Evolutionary conservation across 1,140 invertebrate genomes (phyloP).

Genomic region (Asbolus verrucosus): DNA sequence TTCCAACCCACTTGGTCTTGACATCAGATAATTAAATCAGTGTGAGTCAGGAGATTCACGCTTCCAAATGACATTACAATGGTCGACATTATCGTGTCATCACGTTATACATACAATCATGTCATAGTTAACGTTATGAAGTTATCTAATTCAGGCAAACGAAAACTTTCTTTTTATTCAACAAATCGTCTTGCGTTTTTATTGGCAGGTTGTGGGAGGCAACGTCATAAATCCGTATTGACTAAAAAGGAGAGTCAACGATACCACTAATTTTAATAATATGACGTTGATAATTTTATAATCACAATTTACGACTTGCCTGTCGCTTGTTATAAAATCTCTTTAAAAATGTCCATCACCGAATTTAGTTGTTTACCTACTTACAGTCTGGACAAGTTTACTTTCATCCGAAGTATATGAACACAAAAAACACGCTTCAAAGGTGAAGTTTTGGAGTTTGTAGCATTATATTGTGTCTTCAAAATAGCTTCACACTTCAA

Average conservation of each 20-base stretch:
- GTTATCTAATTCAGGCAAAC: conserved; percentile 17
- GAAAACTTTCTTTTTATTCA: conserved; percentile 12
- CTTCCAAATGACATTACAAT: conserved; percentile 44
- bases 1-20: conserved; percentile 43
- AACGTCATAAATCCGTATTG: conserved; percentile 8
- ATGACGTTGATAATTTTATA: conserved; percentile 36
- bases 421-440: conserved; percentile 10
- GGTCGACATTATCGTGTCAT: conserved; percentile 37
- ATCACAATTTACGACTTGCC: conserved; percentile 7
- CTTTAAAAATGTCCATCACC: conserved; percentile 19
- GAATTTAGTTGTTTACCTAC: conserved; percentile 39
- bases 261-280: conserved; percentile 33
- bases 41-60: conserved; percentile 45
- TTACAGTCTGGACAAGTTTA: conserved; percentile 11
- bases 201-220: conserved; percentile 25
- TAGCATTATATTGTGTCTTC: conserved; percentile 15
- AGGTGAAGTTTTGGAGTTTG: conserved; percentile 8
- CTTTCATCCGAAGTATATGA: conserved; percentile 15
- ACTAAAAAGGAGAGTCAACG: conserved; percentile 15
- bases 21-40: conserved; percentile 49
- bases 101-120: conserved; percentile 41
- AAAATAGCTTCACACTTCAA: conserved; percentile 25
- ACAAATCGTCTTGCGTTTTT: conserved; percentile 2
- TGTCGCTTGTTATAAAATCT: background rate
- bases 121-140: conserved; percentile 21